Percentiles rank a stretch among this genome's conserved stretches.
phyloP scores from a whole-genome alignment of 2,113 vertebrate species.

The Ctenodactylus gundi region DNA sequence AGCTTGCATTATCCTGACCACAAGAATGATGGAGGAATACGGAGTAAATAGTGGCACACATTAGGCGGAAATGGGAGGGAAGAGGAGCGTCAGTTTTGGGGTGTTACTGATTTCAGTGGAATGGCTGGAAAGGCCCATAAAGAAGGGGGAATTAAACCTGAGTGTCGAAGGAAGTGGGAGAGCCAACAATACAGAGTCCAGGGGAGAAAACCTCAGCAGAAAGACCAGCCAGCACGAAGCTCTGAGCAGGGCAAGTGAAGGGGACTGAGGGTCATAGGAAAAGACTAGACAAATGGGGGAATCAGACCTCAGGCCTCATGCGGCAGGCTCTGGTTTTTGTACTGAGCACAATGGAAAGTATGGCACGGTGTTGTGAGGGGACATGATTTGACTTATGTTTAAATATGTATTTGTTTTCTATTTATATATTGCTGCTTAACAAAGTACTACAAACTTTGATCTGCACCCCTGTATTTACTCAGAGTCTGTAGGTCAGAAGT shows the following conservation, averaged over 20 bases:
- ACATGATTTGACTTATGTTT: not conserved
- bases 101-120: not conserved
- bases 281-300: not conserved
- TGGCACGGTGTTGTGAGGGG: not conserved
- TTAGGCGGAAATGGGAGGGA: not conserved
- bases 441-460: not conserved
- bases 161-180: not conserved
- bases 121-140: not conserved
- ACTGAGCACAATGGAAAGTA: not conserved
- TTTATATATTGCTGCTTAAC: not conserved
- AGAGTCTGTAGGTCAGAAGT: not conserved
- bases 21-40: too few relatives aligned
- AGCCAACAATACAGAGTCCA: not conserved
- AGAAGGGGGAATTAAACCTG: not conserved
- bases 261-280: not conserved
- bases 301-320: not conserved
- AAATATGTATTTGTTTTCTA: not conserved
- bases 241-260: not conserved
- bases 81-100: not conserved
- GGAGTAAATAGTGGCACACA: not conserved
- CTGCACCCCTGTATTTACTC: not conserved
- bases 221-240: not conserved
- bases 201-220: not conserved
- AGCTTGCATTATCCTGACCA: not conserved
- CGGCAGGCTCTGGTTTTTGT: not conserved